phyloP scores from a whole-genome alignment of 1,140 invertebrate species.

The Adelges cooleyi region DNA sequence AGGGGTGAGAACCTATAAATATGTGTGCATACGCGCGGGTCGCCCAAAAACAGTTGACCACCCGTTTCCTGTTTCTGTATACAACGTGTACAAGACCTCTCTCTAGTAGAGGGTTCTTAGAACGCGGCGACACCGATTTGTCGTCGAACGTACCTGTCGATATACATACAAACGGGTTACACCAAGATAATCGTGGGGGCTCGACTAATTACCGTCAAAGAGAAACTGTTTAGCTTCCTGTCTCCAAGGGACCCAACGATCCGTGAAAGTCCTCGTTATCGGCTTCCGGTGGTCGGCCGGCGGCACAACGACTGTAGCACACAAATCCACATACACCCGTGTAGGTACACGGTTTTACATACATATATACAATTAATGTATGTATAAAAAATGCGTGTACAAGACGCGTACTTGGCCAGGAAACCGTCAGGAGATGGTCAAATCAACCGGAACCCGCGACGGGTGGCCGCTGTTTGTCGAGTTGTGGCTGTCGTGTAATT shows the following conservation, averaged over 20 bases:
- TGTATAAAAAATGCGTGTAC: no score
- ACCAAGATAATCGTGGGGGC: not conserved
- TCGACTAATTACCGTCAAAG: conserved; percentile 29
- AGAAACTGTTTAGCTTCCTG: conserved; percentile 20
- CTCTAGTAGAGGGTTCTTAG: no score
- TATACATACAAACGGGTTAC: not conserved
- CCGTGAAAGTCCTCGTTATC: conserved; percentile 29
- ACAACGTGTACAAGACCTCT: no score
- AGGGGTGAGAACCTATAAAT: not conserved
- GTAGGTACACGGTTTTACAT: no score
- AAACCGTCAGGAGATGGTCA: not conserved
- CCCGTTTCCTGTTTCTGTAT: conserved; percentile 22
- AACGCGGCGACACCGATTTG: no score
- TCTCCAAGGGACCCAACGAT: conserved; percentile 26
- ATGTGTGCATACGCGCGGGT: no score
- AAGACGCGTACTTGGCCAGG: not conserved
- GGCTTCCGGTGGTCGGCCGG: conserved; percentile 14
- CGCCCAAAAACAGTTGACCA: not conserved
- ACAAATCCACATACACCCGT: no score
- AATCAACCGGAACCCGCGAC: conserved; percentile 22
- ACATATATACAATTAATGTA: no score
- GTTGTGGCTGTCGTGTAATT: not conserved
- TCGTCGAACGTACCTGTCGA: not conserved
- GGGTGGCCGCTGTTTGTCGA: not conserved
- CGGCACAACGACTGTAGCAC: not conserved